Evolutionary conservation across 2,113 vertebrate genomes (phyloP).

Genomic region (Halcyon senegalensis): DNA sequence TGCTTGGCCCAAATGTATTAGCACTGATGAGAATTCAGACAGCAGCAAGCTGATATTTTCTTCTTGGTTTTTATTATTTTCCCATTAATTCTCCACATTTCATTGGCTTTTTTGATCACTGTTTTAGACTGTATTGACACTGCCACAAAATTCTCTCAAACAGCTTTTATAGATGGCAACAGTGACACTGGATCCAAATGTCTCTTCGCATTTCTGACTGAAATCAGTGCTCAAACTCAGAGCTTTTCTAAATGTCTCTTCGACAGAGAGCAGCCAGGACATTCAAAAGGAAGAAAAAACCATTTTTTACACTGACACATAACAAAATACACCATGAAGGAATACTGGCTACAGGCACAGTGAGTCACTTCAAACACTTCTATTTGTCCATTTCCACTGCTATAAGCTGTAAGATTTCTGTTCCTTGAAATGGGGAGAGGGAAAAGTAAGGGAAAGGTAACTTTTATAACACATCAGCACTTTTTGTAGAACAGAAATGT

Average conservation of each 20-base stretch:
- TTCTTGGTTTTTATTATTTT: neutral
- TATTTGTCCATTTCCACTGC: neutral
- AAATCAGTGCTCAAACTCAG: neutral
- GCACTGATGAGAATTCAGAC: neutral
- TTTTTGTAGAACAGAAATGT: neutral
- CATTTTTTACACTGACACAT: neutral
- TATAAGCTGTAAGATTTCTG: neutral
- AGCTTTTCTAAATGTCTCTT: neutral
- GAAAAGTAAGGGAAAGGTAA: neutral
- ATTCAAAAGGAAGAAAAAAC: neutral
- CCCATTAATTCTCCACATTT: neutral
- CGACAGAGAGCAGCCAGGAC: neutral
- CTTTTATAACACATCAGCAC: neutral
- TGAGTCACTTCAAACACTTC: neutral
- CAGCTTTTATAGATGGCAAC: neutral
- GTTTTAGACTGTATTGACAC: neutral
- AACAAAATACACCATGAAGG: neutral
- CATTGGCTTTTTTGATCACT: neutral
- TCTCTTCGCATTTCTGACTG: neutral
- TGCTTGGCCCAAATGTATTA: neutral
- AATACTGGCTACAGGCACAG: neutral
- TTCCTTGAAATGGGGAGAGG: neutral
- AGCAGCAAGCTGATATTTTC: neutral
- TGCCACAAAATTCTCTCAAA: neutral
- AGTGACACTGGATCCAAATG: neutral